Evolutionary conservation across 1,140 invertebrate species (phyloP).

Genomic region (Lamellibrachia luymesi): DNA sequence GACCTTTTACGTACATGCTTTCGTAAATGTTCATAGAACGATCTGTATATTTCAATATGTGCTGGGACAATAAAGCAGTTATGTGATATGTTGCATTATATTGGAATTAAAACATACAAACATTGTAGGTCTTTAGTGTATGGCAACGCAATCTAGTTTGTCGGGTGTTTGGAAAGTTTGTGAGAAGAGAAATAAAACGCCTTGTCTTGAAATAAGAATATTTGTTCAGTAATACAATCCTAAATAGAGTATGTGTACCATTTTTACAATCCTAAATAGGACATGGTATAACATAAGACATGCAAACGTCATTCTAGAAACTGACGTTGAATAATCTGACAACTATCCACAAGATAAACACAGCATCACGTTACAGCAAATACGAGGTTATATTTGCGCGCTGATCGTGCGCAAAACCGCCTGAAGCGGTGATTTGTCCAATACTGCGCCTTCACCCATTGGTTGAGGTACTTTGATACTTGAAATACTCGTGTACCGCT

Average conservation of each 20-base stretch:
- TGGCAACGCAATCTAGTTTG: too few species aligned
- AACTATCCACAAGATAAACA: background rate
- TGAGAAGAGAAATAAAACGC: background rate
- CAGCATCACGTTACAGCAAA: background rate
- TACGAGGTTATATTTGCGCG: background rate
- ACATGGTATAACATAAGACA: background rate
- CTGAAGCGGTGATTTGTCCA: background rate
- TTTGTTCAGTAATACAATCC: background rate
- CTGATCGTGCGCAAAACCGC: background rate
- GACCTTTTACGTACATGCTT: too few species aligned
- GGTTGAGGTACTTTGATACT: too few species aligned
- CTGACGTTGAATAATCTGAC: background rate
- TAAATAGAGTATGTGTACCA: background rate
- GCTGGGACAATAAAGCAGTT: too few species aligned
- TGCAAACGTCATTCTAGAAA: background rate
- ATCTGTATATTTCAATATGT: too few species aligned
- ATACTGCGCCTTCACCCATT: background rate
- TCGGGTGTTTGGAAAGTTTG: too few species aligned
- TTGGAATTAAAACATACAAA: too few species aligned
- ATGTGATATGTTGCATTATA: too few species aligned
- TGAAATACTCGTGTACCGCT: too few species aligned
- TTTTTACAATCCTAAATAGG: background rate
- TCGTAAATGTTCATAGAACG: too few species aligned
- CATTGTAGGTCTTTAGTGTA: too few species aligned
- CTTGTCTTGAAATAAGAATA: background rate